Conservation (phyloP, 2,888 invertebrate genomes). For the Laothoe populi region DNA sequence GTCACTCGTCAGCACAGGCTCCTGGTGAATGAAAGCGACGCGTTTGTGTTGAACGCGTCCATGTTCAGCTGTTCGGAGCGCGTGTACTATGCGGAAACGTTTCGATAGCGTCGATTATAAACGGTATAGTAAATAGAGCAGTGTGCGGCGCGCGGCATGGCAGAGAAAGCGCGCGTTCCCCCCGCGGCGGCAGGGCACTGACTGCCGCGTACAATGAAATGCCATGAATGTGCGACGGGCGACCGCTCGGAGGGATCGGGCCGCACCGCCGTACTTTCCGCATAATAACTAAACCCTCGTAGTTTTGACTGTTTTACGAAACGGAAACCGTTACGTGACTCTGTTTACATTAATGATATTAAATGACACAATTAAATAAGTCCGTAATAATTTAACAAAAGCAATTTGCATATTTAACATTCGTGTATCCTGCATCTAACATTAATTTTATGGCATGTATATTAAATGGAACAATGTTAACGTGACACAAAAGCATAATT, state of each 20-base stretch:
- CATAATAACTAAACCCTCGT: conserved; percentile 77
- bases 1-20: conserved; percentile 70
- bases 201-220: conserved; percentile 77
- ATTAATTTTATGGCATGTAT: conserved; percentile 6
- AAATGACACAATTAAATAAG: conserved; percentile 23
- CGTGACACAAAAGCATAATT: conserved; percentile 8
- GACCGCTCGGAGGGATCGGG: conserved; percentile 48
- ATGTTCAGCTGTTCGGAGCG: conserved; percentile 67
- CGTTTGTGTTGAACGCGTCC: conserved; percentile 59
- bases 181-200: conserved; percentile 76
- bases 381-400: conserved; percentile 20
- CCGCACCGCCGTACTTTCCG: conserved; percentile 71
- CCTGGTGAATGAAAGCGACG: conserved; percentile 65
- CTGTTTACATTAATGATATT: conserved; percentile 57
- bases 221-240: conserved; percentile 75
- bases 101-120: conserved; percentile 63
- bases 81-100: conserved; percentile 60
- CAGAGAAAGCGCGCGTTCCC: conserved; percentile 64
- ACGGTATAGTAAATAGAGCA: conserved; percentile 64
- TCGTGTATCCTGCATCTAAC: conserved; percentile 1
- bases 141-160: conserved; percentile 49
- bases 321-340: conserved; percentile 80
- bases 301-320: conserved; percentile 72
- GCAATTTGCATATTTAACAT: conserved; percentile 9
- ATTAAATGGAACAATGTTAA: neutral